Conservation (phyloP, 2,797 vertebrate genomes). For the Agapornis canus region DNA sequence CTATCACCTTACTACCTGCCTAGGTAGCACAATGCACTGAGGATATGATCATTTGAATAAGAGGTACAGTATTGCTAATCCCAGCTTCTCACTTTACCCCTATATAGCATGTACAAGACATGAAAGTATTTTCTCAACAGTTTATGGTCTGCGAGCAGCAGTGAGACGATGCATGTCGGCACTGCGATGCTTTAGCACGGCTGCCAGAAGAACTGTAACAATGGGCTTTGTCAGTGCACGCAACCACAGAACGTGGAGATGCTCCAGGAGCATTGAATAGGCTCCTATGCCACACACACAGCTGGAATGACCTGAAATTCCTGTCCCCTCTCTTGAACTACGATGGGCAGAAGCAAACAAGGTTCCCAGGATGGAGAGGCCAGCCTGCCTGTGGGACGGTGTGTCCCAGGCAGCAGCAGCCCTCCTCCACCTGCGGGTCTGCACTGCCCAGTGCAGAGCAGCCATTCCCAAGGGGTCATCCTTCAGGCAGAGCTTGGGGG, state of each 20-base stretch:
- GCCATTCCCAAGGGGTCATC: not conserved
- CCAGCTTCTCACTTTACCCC: not conserved
- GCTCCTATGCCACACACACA: not conserved
- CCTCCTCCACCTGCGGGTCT: not conserved
- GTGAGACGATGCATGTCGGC: not conserved
- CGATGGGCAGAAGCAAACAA: rapidly evolving
- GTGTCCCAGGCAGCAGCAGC: not conserved
- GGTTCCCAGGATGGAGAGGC: not conserved
- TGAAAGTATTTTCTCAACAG: not conserved
- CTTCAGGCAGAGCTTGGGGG: not conserved
- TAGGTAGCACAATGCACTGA: rapidly evolving
- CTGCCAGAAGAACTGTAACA: not conserved
- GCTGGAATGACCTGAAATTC: not conserved
- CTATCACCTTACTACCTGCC: not conserved
- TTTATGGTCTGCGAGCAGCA: not conserved
- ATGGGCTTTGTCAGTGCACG: not conserved
- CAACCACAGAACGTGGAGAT: not conserved
- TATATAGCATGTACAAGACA: rapidly evolving
- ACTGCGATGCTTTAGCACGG: rapidly evolving
- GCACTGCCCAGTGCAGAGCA: rapidly evolving
- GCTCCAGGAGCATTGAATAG: not conserved
- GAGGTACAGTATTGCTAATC: not conserved
- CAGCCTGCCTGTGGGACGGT: rapidly evolving
- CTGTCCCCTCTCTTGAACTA: not conserved
- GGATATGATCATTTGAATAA: rapidly evolving